Conservation (phyloP, 2,113 vertebrate genomes). For the Scomber japonicus region DNA sequence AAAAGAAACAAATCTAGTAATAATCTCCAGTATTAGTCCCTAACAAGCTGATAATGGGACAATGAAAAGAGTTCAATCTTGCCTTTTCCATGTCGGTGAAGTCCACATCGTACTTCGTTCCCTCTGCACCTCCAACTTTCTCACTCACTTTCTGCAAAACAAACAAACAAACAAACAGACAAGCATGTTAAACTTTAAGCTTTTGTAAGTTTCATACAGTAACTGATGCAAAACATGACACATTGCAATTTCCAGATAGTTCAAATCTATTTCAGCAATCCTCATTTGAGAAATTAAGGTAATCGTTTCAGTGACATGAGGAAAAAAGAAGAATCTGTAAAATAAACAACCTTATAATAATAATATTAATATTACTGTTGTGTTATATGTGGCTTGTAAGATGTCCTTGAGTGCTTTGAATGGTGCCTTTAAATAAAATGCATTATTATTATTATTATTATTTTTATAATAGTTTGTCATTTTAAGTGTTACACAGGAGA, state of each 20-base stretch:
- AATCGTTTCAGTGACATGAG: background rate
- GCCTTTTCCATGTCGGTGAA: constrained; percentile 98
- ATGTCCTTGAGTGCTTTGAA: no score
- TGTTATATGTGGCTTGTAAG: no score
- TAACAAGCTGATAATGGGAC: background rate
- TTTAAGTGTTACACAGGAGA: background rate
- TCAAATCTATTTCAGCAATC: background rate
- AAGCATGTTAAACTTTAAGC: background rate
- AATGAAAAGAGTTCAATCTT: constrained; percentile 53
- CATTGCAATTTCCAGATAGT: background rate
- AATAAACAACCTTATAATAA: background rate
- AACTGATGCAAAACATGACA: background rate
- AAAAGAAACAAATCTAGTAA: background rate
- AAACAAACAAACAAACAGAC: constrained; percentile 32
- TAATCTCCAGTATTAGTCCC: background rate
- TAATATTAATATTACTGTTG: no score
- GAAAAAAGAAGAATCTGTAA: no score
- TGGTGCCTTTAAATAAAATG: no score
- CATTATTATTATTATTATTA: no score
- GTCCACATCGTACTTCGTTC: constrained; percentile 95
- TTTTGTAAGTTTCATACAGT: background rate
- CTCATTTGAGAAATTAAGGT: background rate
- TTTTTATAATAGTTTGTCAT: no score
- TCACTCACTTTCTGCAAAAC: constrained; percentile 94
- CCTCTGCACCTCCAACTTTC: constrained; percentile 96